Evolutionary conservation across 2,888 invertebrate genomes (phyloP).

Genomic region (Spisula solida): DNA sequence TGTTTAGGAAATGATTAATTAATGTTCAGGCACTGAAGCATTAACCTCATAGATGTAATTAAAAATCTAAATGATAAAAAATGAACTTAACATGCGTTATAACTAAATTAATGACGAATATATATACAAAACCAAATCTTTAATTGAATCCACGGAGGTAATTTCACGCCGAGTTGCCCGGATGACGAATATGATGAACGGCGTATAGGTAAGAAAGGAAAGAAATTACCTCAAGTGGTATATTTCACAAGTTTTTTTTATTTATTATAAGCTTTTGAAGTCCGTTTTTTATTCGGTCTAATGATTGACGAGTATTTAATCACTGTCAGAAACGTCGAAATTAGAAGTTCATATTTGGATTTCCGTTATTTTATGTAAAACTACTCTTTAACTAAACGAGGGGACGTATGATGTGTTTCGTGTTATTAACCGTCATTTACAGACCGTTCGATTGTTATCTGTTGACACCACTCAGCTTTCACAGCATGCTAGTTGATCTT

Average conservation of each 20-base stretch:
- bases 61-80: neutral
- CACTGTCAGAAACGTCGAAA: neutral
- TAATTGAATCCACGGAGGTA: neutral
- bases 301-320: constrained; percentile 24
- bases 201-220: neutral
- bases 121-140: neutral
- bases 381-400: neutral
- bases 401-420: neutral
- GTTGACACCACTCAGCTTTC: neutral
- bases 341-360: neutral
- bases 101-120: neutral
- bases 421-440: neutral
- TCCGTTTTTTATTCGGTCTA: neutral
- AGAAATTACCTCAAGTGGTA: neutral
- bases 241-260: neutral
- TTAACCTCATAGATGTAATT: neutral
- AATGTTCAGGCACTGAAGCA: neutral
- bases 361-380: constrained; percentile 23
- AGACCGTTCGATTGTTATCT: neutral
- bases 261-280: constrained; percentile 2
- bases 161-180: constrained; percentile 18
- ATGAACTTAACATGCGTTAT: neutral
- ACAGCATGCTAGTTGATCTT: neutral
- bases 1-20: neutral
- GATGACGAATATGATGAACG: neutral